phyloP scores from a whole-genome alignment of 2,888 invertebrate species.

The Bembecia ichneumoniformis region DNA sequence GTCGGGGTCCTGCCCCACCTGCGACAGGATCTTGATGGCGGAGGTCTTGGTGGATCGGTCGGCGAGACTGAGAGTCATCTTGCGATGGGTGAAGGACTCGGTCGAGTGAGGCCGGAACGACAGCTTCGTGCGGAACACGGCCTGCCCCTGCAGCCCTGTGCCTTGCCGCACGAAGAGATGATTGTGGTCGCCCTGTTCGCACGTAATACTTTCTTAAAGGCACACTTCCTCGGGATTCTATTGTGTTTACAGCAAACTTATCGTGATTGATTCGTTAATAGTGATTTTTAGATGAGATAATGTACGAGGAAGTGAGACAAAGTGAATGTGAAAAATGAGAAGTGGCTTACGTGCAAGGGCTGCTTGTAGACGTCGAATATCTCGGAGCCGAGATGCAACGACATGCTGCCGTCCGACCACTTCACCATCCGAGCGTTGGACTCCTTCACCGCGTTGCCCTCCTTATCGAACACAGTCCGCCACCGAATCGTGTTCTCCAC shows the following conservation, averaged over 20 bases:
- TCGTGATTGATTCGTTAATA: too few species aligned
- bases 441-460: conserved; percentile 86
- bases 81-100: conserved; percentile 98
- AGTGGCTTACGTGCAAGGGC: conserved; percentile 81
- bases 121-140: conserved; percentile 95
- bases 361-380: conserved; percentile 98
- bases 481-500: conserved; percentile 99
- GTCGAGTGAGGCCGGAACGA: conserved; percentile 99
- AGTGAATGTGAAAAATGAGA: too few species aligned
- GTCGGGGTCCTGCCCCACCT: conserved; percentile 95
- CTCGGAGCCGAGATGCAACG: conserved; percentile 95
- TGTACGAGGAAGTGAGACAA: too few species aligned
- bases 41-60: conserved; percentile 94
- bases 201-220: too few species aligned
- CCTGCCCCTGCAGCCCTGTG: conserved; percentile 97
- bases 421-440: conserved; percentile 95
- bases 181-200: conserved; percentile 96
- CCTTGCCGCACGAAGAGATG: conserved; percentile 98
- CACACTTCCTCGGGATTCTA: too few species aligned
- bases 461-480: conserved; percentile 86
- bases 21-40: conserved; percentile 95
- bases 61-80: conserved; percentile 98
- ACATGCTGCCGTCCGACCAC: conserved; percentile 99
- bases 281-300: too few species aligned
- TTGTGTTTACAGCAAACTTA: too few species aligned